Evolutionary conservation across 2,113 vertebrate species (phyloP), one percentile per base, ranked within the genome.

Genomic region (Albula goreensis): DNA sequence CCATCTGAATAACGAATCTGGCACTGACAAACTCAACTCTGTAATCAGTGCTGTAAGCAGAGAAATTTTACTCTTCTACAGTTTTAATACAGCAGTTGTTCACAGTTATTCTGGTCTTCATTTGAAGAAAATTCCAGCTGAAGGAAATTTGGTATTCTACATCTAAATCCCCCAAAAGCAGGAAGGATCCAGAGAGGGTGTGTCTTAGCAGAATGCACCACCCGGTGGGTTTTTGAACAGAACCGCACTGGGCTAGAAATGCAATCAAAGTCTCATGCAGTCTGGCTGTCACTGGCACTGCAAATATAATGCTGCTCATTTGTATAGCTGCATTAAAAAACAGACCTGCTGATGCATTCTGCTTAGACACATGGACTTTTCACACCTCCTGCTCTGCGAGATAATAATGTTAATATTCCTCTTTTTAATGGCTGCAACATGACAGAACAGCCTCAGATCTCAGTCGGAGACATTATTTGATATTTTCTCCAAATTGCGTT

Each of bases 341-440:
- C 70, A 74, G 70, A 74, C 70, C 70, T 74, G 70, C n/a, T 74
- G 70, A 74, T 74, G n/a, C 70, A 74, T 74, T 74, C 70, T 74
- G 70, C 31, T 74, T n/a, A 74, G 70, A 31, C 70, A 74, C 70
- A 74, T 74, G 70, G 70, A 74, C 70, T 74, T 74, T 74, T 74
- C 70, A 74, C 70, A 74, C 70, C n/a, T 74, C 70, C n/a, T 74
- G n/a, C n/a, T 74, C n/a, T 2, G n/a, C n/a, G 12, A 74, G 70
- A 74, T 74, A 22, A 74, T 74, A 31, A 74, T 74, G 19, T 74
- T 74, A 74, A 74, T 74, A 74, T 31, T n/a, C n/a, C 10, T 74
- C 31, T 74, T 10, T 74, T 74, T 25, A 74, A 31, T 74, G n/a
- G 70, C 10, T 10, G n/a, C 70, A 74, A 31, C 70, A 74, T 31